Evolutionary conservation across 2,888 invertebrate genomes (phyloP), one percentile per base, ranked within the genome.

Genomic region (Branchipolynoe longqiensis): DNA sequence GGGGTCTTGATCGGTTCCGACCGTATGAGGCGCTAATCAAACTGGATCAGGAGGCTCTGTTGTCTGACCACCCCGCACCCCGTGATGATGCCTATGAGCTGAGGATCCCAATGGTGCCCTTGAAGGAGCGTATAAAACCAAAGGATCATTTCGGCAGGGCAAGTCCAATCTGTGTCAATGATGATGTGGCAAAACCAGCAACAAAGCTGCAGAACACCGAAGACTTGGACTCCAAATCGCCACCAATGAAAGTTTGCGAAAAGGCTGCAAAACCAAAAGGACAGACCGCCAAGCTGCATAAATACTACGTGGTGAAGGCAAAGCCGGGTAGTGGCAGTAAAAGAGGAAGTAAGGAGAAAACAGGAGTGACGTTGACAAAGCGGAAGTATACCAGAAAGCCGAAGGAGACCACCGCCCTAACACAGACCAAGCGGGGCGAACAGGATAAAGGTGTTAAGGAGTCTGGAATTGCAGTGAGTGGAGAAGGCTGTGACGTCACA

Each of bases 101-200:
- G 6, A 41, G 28, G 41, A 78, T 78, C 8, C 78, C 78, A 6
- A 54, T 41, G 22, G 78, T 78, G 25, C 78, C 78, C 6, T 33
- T 78, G 12, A 78, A 78, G 25, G 78, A 78, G 54, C 41, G 78
- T 1, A 48, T 78, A 6, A 78, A 78, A 28, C 28, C 78, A 3
- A 78, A 78, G 48, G 78, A 78, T 48, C 78, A 78, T 33, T 78
- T 78, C 28, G 78, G 78, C 28, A 78, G 78, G 78, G 78, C 48
- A n/a, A 78, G 78, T 78, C 78, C 78, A 14, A 14, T 78, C 25
- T 41, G 41, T 3, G 36, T 14, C n/a, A n/a, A n/a, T 0, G 54
- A 78, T 78, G 48, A 78, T 6, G 28, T 6, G 48, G 38, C 22
- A 22, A 73, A 73, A 38, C 22, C 18, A 6, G 41, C 62, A 6